These are phyloP conservation scores for Trochalopteron elliotii DNA, from an alignment of 2,113 vertebrate species.

Conservation along the genomic window DNA sequence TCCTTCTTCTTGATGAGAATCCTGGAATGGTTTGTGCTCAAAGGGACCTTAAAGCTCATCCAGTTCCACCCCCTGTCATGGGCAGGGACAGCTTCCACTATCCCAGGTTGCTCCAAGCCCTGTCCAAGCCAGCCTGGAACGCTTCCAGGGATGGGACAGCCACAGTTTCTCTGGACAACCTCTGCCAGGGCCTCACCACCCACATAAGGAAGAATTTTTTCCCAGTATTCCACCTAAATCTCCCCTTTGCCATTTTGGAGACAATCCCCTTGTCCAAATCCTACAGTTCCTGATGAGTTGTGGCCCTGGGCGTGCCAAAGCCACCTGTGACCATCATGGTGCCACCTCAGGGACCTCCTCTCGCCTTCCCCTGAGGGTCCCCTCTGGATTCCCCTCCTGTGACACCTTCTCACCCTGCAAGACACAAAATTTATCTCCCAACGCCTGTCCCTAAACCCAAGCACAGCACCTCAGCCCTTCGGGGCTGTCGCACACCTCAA, in stretches of 20 bases:
- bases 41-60: neutral
- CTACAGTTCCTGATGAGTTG: neutral
- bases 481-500: rapidly evolving
- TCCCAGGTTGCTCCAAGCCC: neutral
- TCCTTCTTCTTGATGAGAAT: neutral
- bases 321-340: neutral
- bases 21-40: neutral
- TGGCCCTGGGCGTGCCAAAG: rapidly evolving
- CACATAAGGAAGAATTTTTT: neutral
- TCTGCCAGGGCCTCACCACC: neutral
- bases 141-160: neutral
- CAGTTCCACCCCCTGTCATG: neutral
- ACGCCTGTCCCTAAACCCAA: rapidly evolving
- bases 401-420: too few relatives aligned
- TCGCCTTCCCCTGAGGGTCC: neutral
- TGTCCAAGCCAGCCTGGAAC: rapidly evolving
- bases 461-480: neutral
- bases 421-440: rapidly evolving
- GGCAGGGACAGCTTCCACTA: too few relatives aligned
- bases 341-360: rapidly evolving
- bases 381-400: neutral
- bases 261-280: neutral
- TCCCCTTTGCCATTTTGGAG: neutral
- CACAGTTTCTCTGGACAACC: neutral
- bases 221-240: neutral